Evolutionary conservation across 2,113 vertebrate species (phyloP), one percentile per base, ranked within the genome.

Genomic region (Nyctibius bracteatus): DNA sequence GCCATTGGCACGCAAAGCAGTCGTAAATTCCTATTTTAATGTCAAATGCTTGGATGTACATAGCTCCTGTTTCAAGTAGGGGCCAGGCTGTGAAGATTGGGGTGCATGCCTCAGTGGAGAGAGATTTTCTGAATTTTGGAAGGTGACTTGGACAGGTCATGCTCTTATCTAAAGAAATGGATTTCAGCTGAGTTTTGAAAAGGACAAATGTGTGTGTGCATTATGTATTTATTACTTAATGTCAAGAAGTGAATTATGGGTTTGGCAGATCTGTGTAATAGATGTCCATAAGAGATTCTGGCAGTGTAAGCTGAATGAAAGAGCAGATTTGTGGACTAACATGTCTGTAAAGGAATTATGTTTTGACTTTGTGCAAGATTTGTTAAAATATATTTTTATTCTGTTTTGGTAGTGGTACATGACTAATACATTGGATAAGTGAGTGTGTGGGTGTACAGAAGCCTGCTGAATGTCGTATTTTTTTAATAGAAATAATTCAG

Each of bases 151-250:
- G 70, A 57, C 71, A 39, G 88, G 81, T 95, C 58, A 39, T 80
- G 33, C 80, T 96, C 93, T 94, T 95, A 72, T 94, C 73, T 91
- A 62, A 74, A 86, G 87, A 90, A 96, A 90, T 71, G 18, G 37
- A 67, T 90, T 94, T 92, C 58, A 80, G 27, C 59, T 85, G 81
- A 88, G 89, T 78, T 95, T 92, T 96, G 65, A 78, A 92, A 97
- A 97, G 95, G 91, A 93, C 84, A 95, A 94, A 93, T 90, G 41
- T 71, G 44, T 96, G 79, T 83, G 83, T 94, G 92, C 75, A 70
- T 95, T 92, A 88, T 88, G n/a, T 94, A 88, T 97, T 97, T 97
- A 95, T 96, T 96, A 72, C 65, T 86, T 96, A 87, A 84, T 96
- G 94, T 96, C 95, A 96, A 86, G 47, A 85, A 88, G 65, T 86